Evolutionary conservation across 2,797 vertebrate genomes (phyloP), one percentile per base, ranked within the genome.

Genomic region (Thripadectes ignobilis): DNA sequence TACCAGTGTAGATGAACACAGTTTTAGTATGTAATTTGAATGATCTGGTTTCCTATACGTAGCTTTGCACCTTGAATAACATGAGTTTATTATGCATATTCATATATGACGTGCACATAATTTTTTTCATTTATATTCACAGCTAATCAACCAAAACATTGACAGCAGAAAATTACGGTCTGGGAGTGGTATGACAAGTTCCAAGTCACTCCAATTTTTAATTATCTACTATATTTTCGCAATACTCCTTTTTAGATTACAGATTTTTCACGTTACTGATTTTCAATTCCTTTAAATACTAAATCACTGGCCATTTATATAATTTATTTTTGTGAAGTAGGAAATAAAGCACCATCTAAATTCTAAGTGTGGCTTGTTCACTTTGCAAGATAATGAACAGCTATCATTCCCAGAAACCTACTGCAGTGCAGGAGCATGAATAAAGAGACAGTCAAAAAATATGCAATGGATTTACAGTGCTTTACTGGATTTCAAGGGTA

Each of bases 291-390:
- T 92, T 68, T 7, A 49, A 88, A 83, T 62, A 89, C 9, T 36
- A 74, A 88, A 68, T 75, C 45, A 83, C 38, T 88, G 68, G 32
- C 45, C 30, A 93, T 69, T 78, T 87, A 85, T 46, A 29, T 66
- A 49, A 93, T 86, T 75, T 86, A 93, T 72, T 91, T 92, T 68
- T 59, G 38, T 68, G 61, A 85, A 89, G 65, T 51, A 22, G 26
- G 57, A 93, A 89, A 89, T 83, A 93, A 89, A 88, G 51, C n/a
- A 63, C 14, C 58, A 93, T 29, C 43, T 85, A 74, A 89, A 85
- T 83, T 63, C 61, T n/a, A 85, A 59, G 55, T 58, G 46, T 68
- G 43, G 23, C 29, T 85, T 82, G 24, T 59, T 79, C 20, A 27
- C 92, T 88, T 78, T 62, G 38, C 57, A 68, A 88, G 82, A 58